phyloP scores from a whole-genome alignment of 2,797 vertebrate species.

The Ctenochaetus hawaiiensis region DNA sequence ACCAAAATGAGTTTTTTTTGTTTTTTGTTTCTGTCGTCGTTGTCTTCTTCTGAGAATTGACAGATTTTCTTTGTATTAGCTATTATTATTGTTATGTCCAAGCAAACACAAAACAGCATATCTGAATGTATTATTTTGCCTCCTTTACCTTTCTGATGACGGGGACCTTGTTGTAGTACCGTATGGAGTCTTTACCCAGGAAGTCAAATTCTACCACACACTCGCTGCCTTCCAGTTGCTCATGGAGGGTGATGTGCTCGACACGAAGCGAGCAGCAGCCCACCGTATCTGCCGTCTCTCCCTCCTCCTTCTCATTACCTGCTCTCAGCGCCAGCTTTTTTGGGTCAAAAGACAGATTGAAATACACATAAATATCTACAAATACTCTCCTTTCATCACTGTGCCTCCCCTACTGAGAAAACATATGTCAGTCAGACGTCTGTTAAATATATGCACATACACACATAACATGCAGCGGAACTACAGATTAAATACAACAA shows the following conservation, averaged over 20 bases:
- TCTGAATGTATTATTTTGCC: not conserved
- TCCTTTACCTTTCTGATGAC: slow-evolving; percentile 83
- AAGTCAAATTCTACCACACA: slow-evolving; percentile 87
- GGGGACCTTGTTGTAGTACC: slow-evolving; percentile 86
- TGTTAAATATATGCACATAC: slow-evolving; percentile 3
- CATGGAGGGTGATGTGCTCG: slow-evolving; percentile 85
- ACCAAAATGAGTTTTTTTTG: too few relatives aligned
- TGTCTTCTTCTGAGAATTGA: not conserved
- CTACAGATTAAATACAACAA: slow-evolving; percentile 10
- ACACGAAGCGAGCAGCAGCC: slow-evolving; percentile 88
- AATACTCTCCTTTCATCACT: not conserved
- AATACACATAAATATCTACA: slow-evolving; percentile 23
- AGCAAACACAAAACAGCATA: not conserved
- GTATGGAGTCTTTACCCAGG: slow-evolving; percentile 88
- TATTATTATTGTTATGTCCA: not conserved
- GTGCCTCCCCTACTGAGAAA: not conserved
- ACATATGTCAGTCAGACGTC: not conserved
- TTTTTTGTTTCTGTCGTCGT: not conserved
- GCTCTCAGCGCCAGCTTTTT: slow-evolving; percentile 86
- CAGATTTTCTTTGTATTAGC: not conserved
- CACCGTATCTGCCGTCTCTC: slow-evolving; percentile 87
- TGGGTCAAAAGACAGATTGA: slow-evolving; percentile 44
- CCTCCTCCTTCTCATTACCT: slow-evolving; percentile 89
- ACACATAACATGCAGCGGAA: not conserved
- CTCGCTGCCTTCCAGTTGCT: slow-evolving; percentile 77